Base-by-base conservation (phyloP, 2,113 vertebrate genomes). In the Chaetodon trifascialis region DNA sequence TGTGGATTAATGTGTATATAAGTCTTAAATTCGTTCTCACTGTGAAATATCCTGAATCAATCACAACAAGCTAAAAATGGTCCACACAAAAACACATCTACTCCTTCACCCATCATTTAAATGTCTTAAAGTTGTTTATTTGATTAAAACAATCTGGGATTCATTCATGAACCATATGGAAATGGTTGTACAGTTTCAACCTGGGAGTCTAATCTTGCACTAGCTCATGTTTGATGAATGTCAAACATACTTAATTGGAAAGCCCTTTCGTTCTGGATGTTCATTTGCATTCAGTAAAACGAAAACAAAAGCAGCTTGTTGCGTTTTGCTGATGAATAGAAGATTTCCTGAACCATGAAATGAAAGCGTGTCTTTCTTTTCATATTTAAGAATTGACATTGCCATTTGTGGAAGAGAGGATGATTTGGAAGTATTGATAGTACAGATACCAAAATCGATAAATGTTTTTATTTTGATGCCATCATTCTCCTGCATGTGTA, bases 241-340 rank as follows among this genome's bases (percentile, higher is more conserved):
- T 75, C 83, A 86, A 90, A 88, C 80, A 76, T 2, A 51, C 55
- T 76, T 90, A 88, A 88, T 81, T 79, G 86, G 86, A 60, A 78
- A 71, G 55, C 74, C 70, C 49, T 79, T 86, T 86, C 2, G 14
- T 66, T 83, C 63, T 49, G 4, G 56, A 74, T 81, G 73, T 38
- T 67, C 75, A 83, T 86, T 81, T 89, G 77, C 77, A 84, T 84
- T 63, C 49, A 51, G 58, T 25, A 66, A 63, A 81, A 76, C 69
- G 83, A 68, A 79, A 80, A 83, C 65, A 79, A 68, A 68, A 64
- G 62, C 25, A 83, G 51, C 69, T 54, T 42, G 54, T 60, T 84
- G 68, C 38, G 36, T 74, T 69, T 64, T 3, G 4, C n/a, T 68
- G 73, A 65, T 59, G 68, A 73, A 52, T 21, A 69, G 64, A 71